Base-by-base conservation (phyloP, 2,888 invertebrate species). In the Agriopis marginaria region DNA sequence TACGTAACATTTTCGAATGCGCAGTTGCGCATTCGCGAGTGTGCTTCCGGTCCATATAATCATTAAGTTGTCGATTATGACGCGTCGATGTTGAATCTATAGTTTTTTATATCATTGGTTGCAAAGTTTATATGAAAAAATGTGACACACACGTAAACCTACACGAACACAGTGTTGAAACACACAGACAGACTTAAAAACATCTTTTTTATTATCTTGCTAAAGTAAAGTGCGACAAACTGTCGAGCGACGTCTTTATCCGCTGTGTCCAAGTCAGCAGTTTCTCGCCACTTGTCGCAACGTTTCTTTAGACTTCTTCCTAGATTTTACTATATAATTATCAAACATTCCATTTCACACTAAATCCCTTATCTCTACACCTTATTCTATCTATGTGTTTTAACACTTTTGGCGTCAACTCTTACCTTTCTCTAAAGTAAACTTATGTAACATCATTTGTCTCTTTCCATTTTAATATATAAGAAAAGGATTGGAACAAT, bases 61-160 rank as follows among this genome's bases (percentile, higher is more conserved):
- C 32, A 32, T 32, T 32, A 3, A 3, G 5, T 32, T 32, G 5
- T 4, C 32, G 32, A 5, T 32, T 32, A 32, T 32, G 32, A 3
- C 32, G 32, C 32, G 32, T 32, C 32, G 32, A 32, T 32, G 32
- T 32, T 32, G 32, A 32, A 32, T 32, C 32, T 32, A 32, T 32
- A 32, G 32, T 32, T 32, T 3, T 32, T 32, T 0, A 32, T 1
- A 3, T 32, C 0, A 32, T 32, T 32, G 32, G 32, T 32, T 90
- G 86, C 87, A 88, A 89, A 77, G 78, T 82, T 73, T 79, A 73
- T 82, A 85, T 79, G 72, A 83, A 85, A 88, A 86, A 86, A 85
- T 80, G 83, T 86, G 86, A 83, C 88, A 88, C 86, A 84, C 44
- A 84, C 44, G 14, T 11, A 45, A 66, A 62, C 50, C 68, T 69